Conservation (phyloP, 2,888 invertebrate species). For the Calameuta idolon region DNA sequence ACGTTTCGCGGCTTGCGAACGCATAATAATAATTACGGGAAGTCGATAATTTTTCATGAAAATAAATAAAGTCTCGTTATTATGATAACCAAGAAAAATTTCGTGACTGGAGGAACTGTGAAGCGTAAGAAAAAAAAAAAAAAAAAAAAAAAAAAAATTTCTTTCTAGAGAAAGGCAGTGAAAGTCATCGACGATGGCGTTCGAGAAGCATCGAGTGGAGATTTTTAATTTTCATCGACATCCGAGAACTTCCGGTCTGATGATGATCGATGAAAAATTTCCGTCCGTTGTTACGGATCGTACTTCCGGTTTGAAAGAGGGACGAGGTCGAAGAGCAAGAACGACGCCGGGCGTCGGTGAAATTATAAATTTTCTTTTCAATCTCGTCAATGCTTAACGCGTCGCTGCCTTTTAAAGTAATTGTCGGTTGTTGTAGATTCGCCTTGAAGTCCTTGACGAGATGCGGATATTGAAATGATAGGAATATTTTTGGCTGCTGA, state of each 20-base stretch:
- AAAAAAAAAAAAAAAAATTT: no score
- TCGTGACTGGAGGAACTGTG: not conserved
- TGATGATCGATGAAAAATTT: not conserved
- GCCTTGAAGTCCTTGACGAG: not conserved
- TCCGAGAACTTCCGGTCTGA: not conserved
- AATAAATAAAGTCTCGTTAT: not conserved
- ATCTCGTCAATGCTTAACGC: not conserved
- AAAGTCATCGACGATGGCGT: not conserved
- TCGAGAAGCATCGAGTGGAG: not conserved
- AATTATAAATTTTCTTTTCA: not conserved
- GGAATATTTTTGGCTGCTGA: not conserved
- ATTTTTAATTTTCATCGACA: not conserved
- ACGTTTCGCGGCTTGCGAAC: not conserved
- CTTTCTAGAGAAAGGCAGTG: not conserved
- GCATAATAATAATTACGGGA: not conserved
- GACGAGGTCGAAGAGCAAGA: not conserved
- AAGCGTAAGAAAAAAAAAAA: not conserved
- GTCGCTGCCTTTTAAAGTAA: not conserved
- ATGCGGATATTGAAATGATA: not conserved
- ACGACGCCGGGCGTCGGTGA: not conserved
- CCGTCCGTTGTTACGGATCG: not conserved
- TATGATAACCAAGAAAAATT: not conserved
- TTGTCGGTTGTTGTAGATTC: not conserved
- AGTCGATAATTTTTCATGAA: not conserved
- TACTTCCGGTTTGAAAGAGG: not conserved